Base-by-base conservation (phyloP, 2,888 invertebrate genomes). In the Scelioninae gen. 1 region DNA sequence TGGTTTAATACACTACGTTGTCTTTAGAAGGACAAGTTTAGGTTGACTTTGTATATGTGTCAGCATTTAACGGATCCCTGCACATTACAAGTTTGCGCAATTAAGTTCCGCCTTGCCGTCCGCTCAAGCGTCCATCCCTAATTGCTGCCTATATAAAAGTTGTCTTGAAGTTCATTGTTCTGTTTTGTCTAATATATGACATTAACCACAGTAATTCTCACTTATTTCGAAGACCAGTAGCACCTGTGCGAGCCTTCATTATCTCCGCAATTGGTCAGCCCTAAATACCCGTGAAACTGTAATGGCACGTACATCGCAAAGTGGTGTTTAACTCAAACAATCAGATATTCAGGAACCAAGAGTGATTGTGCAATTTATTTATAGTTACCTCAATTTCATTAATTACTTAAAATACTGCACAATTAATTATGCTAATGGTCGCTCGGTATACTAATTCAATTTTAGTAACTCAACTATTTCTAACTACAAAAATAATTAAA, bases 31-130 rank as follows among this genome's bases (percentile, higher is more conserved):
- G 23, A 55, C 56, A 63, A 49, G 65, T 55, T 72, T 72, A 65
- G 71, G 29, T 72, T 62, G 66, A 62, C 72, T 60, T 74, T 74
- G 72, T 74, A 69, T 83, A 83, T 69, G 49, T 75, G 78, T 71
- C 75, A 60, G 66, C 65, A 83, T 84, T 87, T 88, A 87, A 87
- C 86, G 87, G 87, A 82, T 86, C 85, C 77, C 83, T 85, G 85
- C 85, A 82, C 85, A 84, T 82, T 82, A 81, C 84, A 83, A 85
- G 82, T 87, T 84, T 84, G 83, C 84, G 86, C 87, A 88, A 89
- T 89, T 88, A 88, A 88, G 89, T 89, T 90, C 88, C 89, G 89
- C 88, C 88, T 87, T 86, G 86, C 87, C 86, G 85, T 86, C 84
- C 78, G 85, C 81, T 87, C 84, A 82, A 83, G 82, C 85, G 83